A percentile compares a stretch with the other conserved stretches of the same genome.
These are phyloP conservation scores for Eristalis intricaria DNA, from an alignment of 2,888 invertebrate species.

Conservation along the genomic window DNA sequence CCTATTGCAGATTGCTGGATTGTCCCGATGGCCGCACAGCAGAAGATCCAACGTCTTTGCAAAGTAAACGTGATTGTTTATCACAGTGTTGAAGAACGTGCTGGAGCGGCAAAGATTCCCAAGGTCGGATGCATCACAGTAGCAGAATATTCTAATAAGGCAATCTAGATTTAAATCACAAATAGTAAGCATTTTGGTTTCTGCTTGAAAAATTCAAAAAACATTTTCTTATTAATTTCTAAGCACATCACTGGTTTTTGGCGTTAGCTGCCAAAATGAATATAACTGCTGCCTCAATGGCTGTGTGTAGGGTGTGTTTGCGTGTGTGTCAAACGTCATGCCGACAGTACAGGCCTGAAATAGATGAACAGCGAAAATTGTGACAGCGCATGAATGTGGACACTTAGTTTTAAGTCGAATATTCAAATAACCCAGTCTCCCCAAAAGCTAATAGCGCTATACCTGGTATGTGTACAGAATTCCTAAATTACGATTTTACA, in stretches of 20 bases:
- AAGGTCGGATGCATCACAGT: slow-evolving; percentile 82
- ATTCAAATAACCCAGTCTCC: too few relatives aligned
- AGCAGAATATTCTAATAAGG: slow-evolving; percentile 83
- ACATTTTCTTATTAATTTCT: background rate
- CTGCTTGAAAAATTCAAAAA: background rate
- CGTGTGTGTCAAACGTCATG: background rate
- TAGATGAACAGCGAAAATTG: background rate
- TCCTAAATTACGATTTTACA: too few relatives aligned
- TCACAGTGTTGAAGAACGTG: slow-evolving; percentile 81
- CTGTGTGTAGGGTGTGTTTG: slow-evolving; percentile 22
- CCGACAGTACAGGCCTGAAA: background rate
- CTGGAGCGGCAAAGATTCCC: slow-evolving; percentile 82
- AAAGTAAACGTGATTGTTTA: slow-evolving; percentile 80
- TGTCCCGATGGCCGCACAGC: slow-evolving; percentile 78
- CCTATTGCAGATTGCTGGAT: slow-evolving; percentile 75
- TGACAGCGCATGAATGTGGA: too few relatives aligned
- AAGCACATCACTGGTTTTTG: background rate
- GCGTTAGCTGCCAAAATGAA: background rate
- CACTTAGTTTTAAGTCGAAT: too few relatives aligned
- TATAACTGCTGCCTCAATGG: background rate
- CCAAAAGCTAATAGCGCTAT: too few relatives aligned
- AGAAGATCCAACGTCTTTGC: slow-evolving; percentile 76
- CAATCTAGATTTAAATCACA: slow-evolving; percentile 79
- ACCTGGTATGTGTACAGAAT: too few relatives aligned
- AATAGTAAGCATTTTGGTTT: slow-evolving; percentile 72